phyloP scores from a whole-genome alignment of 2,888 invertebrate species.

The Watsonalla cultraria region DNA sequence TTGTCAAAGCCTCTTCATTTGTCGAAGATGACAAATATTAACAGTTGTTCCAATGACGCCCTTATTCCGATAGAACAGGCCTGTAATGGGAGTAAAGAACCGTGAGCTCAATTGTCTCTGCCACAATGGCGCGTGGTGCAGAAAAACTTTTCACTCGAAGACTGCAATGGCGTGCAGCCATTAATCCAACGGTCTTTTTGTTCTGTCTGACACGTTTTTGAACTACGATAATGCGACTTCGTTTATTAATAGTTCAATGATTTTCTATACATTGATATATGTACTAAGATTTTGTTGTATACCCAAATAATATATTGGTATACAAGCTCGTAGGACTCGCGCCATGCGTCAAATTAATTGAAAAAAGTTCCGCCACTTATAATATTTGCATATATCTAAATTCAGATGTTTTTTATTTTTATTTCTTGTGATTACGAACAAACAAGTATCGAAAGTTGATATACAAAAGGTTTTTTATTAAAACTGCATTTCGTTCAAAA shows the following conservation, averaged over 20 bases:
- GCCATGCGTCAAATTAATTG: too few species aligned
- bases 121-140: conserved; percentile 27
- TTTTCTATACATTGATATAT: too few species aligned
- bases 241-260: neutral
- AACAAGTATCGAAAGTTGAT: too few species aligned
- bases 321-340: too few species aligned
- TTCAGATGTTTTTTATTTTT: too few species aligned
- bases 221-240: neutral
- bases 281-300: neutral
- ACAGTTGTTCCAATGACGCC: neutral
- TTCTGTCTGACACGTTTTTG: neutral
- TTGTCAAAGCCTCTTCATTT: neutral
- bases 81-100: conserved; percentile 21
- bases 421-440: too few species aligned
- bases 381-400: too few species aligned
- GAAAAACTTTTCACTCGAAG: conserved; percentile 23
- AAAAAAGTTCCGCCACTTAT: too few species aligned
- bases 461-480: too few species aligned
- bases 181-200: neutral
- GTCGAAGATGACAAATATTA: neutral
- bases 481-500: too few species aligned
- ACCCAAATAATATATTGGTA: too few species aligned
- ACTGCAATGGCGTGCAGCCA: neutral
- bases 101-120: conserved; percentile 27
- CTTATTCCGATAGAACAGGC: conserved; percentile 16